Base-by-base conservation (phyloP, 2,888 invertebrate species). In the Sycophila texana region DNA sequence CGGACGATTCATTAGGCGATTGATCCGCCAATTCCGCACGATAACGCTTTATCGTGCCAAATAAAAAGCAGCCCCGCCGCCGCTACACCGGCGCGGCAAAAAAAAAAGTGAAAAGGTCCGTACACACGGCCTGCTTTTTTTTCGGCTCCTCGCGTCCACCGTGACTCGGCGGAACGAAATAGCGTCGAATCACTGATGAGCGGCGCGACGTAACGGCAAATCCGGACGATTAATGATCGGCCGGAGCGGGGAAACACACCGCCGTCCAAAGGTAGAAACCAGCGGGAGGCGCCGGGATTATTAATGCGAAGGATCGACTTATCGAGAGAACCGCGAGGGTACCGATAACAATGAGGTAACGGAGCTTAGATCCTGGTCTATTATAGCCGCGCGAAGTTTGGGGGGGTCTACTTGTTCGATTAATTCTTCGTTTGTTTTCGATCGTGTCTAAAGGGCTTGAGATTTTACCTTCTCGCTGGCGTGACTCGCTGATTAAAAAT, bases 221-320 rank as follows among this genome's bases (percentile, higher is more conserved):
- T 14, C 51, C 10, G 2, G 4, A 74, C 61, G 75, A 75, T 75
- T 68, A 75, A 75, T 68, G 75, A 75, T 68, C 57, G 39, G 18
- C 26, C 7, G 26, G 18, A 26, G 58, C 49, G 18, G 18, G 55
- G 49, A 60, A 60, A 49, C n/a, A 20, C 58, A 20, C 20, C 3
- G 26, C 22, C 7, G 53, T 20, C 13, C 26, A 58, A 76, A 70
- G 61, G 63, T 61, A 63, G 53, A 76, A 76, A 76, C 26, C 57
- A 63, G 49, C 1, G 10, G 60, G 16, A n/a, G 12, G 49, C 63
- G 26, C 30, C 26, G 30, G 30, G 55, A 65, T 74, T 74, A 74
- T 65, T 74, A 65, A 73, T 73, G 61, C 39, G 51, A n/a, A 51
- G 13, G 63, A 73, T 61, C 53, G n/a, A 63, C 61, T 39, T 7